Evolutionary conservation across 2,888 invertebrate species (phyloP).

Genomic region (Pelosia muscerda): DNA sequence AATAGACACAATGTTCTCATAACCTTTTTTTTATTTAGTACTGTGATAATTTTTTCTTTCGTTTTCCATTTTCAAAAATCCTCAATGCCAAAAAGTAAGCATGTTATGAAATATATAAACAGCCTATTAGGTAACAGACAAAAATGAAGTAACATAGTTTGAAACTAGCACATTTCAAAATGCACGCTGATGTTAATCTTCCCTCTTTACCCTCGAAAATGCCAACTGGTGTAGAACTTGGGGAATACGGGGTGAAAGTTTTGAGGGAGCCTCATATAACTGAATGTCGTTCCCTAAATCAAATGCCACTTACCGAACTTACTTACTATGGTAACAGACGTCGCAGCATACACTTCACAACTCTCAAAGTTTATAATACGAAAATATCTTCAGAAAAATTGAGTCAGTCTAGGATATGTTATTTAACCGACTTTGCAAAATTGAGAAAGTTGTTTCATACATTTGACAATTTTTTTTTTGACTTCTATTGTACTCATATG

Average conservation of each 20-base stretch:
- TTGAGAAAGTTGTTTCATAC: background rate
- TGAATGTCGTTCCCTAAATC: slow-evolving; percentile 48
- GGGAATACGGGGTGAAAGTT: slow-evolving; percentile 36
- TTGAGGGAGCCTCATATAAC: slow-evolving; percentile 39
- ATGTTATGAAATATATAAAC: too few relatives aligned
- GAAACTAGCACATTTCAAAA: slow-evolving; percentile 18
- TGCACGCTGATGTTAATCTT: slow-evolving; percentile 18
- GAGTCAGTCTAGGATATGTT: background rate
- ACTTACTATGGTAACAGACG: slow-evolving; percentile 38
- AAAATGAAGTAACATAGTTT: background rate
- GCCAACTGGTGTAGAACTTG: slow-evolving; percentile 17
- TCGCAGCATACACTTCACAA: slow-evolving; percentile 28
- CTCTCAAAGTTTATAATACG: slow-evolving; percentile 20
- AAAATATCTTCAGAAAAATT: slow-evolving; percentile 10
- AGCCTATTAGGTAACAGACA: background rate
- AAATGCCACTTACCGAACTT: slow-evolving; percentile 52
- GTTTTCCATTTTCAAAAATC: too few relatives aligned
- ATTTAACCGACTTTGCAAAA: background rate
- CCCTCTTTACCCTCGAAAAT: slow-evolving; percentile 8
- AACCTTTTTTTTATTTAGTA: too few relatives aligned
- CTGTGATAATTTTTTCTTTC: too few relatives aligned
- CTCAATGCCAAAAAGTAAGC: too few relatives aligned
- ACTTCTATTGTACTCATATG: background rate
- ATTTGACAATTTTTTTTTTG: background rate
- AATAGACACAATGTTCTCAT: too few relatives aligned